Base-by-base conservation (phyloP, 2,113 vertebrate species). In the Podarcis raffonei region DNA sequence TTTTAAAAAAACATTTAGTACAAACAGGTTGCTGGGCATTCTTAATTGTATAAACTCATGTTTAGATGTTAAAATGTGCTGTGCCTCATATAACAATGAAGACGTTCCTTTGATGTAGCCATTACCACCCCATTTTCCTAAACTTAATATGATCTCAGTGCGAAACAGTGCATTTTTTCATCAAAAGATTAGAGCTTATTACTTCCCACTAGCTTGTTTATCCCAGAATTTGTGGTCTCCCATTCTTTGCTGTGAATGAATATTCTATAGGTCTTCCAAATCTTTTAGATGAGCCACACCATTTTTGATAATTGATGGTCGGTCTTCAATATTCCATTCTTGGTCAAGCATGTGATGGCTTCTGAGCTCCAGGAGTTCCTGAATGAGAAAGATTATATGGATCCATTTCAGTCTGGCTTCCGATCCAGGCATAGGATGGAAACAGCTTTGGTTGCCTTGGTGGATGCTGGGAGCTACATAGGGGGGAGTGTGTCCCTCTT, bases 211-310 rank as follows among this genome's bases (percentile, higher is more conserved):
- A 69, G 20, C 53, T 69, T 83, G 42, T 76, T 88, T 75, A 68
- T 83, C 8, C 86, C 62, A 37, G 39, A 30, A 20, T 78, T 89
- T 78, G 12, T 84, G 39, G 78, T 84, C 81, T 84, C 78, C 16
- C 62, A 53, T 78, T 42, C 30, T 57, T 4, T 20, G n/a, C 22
- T 37, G 30, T 35, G 37, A 53, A 62, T 83, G 57, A 25, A 79
- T 89, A 62, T 37, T 78, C 62, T n/a, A n/a, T n/a, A n/a, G n/a
- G n/a, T n/a, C n/a, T n/a, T n/a, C n/a, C n/a, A n/a, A n/a, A n/a
- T n/a, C n/a, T n/a, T n/a, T n/a, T n/a, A n/a, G n/a, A n/a, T n/a
- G n/a, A n/a, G n/a, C n/a, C n/a, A n/a, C n/a, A n/a, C n/a, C 48
- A 48, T 48, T 48, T 48, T 48, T 2, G 48, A 48, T 48, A 48